A percentile compares a stretch with the other conserved stretches of the same genome.
Conservation (phyloP, 2,113 vertebrate genomes). For the Nicator chloris region DNA sequence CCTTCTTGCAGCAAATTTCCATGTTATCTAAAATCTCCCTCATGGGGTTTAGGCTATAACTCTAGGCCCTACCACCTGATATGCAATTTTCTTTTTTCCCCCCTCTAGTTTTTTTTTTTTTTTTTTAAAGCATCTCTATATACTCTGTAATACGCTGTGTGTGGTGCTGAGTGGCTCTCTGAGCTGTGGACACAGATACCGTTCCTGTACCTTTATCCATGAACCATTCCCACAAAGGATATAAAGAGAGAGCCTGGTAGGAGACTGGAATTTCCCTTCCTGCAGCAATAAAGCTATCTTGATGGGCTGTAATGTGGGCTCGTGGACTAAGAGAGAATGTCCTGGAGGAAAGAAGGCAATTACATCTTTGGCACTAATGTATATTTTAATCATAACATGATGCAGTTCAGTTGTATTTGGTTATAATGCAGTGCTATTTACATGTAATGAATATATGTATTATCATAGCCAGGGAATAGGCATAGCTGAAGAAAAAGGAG, state of each 20-base stretch:
- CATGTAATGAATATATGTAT: background rate
- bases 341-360: background rate
- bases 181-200: background rate
- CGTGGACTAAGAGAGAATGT: background rate
- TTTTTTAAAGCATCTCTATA: background rate
- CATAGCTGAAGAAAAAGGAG: slow-evolving; percentile 1
- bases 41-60: background rate
- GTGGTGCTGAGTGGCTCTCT: background rate
- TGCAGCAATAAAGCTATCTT: background rate
- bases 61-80: background rate
- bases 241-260: background rate
- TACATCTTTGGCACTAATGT: background rate
- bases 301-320: background rate
- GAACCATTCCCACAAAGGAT: background rate
- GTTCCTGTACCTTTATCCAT: background rate
- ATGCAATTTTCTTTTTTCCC: fast-evolving
- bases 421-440: background rate
- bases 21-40: background rate
- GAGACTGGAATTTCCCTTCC: slow-evolving; percentile 5
- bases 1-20: background rate
- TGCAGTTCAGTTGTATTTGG: background rate
- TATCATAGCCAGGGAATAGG: background rate
- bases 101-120: background rate
- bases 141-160: background rate
- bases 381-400: background rate